Conservation (phyloP, 1,140 invertebrate genomes). For the Drosophila albomicans region DNA sequence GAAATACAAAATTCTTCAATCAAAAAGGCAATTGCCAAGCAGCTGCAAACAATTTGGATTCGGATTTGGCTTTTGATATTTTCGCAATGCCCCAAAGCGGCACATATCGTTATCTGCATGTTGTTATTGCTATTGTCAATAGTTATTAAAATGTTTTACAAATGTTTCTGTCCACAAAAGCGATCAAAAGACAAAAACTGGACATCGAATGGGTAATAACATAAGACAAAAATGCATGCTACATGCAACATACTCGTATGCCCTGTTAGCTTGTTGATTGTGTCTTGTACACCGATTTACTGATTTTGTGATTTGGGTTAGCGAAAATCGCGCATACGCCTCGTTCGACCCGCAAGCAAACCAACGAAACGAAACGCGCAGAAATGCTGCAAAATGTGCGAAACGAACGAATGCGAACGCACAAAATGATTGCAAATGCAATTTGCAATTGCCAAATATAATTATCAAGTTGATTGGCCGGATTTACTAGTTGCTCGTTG, state of each 20-base stretch:
- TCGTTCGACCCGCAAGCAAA: slow-evolving; percentile 52
- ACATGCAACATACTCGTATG: slow-evolving; percentile 64
- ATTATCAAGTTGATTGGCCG: slow-evolving; percentile 59
- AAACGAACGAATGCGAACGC: slow-evolving; percentile 15
- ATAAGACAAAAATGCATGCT: slow-evolving; percentile 64
- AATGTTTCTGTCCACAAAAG: slow-evolving; percentile 64
- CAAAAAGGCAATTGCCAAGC: slow-evolving; percentile 30
- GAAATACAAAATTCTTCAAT: slow-evolving; percentile 31
- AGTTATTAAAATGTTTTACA: slow-evolving; percentile 79
- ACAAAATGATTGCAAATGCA: slow-evolving; percentile 60
- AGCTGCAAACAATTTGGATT: slow-evolving; percentile 33
- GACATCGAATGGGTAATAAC: slow-evolving; percentile 52
- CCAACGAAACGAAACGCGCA: slow-evolving; percentile 53
- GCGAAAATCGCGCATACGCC: slow-evolving; percentile 69
- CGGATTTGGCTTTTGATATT: slow-evolving; percentile 21
- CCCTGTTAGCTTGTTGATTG: slow-evolving; percentile 52
- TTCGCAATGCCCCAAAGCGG: slow-evolving; percentile 37
- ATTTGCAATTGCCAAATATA: slow-evolving; percentile 68
- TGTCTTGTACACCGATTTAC: slow-evolving; percentile 7
- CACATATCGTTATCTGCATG: slow-evolving; percentile 26
- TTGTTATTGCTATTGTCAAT: slow-evolving; percentile 60
- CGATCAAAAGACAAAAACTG: slow-evolving; percentile 63
- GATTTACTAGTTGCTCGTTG: slow-evolving; percentile 48
- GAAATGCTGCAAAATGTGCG: slow-evolving; percentile 38
- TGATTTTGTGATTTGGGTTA: slow-evolving; percentile 52